Conservation (phyloP, 1,140 invertebrate species). For the Maconellicoccus hirsutus region DNA sequence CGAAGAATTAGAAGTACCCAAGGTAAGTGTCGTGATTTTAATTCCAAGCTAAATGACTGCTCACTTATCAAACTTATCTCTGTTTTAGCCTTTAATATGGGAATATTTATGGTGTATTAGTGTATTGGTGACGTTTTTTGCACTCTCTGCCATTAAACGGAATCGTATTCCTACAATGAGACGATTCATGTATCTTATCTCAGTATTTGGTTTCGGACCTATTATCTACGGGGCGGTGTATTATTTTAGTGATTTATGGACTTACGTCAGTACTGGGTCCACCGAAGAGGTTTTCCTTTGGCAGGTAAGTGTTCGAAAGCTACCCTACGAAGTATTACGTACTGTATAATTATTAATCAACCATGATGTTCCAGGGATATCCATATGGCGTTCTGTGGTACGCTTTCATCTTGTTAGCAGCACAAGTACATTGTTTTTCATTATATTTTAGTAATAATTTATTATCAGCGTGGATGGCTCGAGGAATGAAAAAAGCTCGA, state of each 20-base stretch:
- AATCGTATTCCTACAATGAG: slow-evolving; percentile 68
- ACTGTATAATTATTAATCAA: slow-evolving; percentile 21
- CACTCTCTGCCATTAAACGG: slow-evolving; percentile 69
- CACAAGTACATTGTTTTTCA: slow-evolving; percentile 85
- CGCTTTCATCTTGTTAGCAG: slow-evolving; percentile 72
- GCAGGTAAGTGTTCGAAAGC: slow-evolving; percentile 49
- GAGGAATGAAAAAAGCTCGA: slow-evolving; percentile 39
- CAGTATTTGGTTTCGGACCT: slow-evolving; percentile 65
- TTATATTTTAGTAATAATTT: slow-evolving; percentile 80
- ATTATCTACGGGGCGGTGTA: slow-evolving; percentile 66
- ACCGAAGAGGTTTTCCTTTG: slow-evolving; percentile 57
- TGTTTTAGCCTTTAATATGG: slow-evolving; percentile 69
- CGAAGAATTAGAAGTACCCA: slow-evolving; percentile 83
- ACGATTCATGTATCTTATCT: slow-evolving; percentile 69
- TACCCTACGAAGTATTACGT: neutral
- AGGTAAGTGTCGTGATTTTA: slow-evolving; percentile 41
- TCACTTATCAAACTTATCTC: neutral
- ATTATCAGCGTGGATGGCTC: slow-evolving; percentile 70
- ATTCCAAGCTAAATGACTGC: neutral
- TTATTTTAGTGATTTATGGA: slow-evolving; percentile 74
- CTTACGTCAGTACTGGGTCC: slow-evolving; percentile 56
- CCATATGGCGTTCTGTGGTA: slow-evolving; percentile 91
- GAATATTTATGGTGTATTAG: slow-evolving; percentile 89
- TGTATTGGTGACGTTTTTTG: slow-evolving; percentile 70
- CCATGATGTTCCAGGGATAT: slow-evolving; percentile 57